Evolutionary conservation across 2,797 vertebrate species (phyloP), one percentile per base, ranked within the genome.

Genomic region (Megalops cyprinoides): DNA sequence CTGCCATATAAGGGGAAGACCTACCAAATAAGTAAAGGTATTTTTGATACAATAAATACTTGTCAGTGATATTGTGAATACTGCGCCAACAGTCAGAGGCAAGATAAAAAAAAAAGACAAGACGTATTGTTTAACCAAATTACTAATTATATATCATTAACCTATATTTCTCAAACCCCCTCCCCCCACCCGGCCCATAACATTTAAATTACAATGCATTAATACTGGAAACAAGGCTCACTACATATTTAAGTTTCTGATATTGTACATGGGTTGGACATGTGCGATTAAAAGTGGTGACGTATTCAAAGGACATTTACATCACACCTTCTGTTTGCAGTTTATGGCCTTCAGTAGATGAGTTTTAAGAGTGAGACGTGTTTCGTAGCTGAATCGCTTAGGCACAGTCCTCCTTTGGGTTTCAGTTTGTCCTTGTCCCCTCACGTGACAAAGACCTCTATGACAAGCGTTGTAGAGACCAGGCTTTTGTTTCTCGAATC

Each of bases 1-100:
- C 95, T 92, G 95, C 89, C 93, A 95, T 95, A 96, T 95, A 96
- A 95, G 93, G 91, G 88, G 93, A 90, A 93, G 93, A 91, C 92
- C 97, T 97, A 98, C 91, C 94, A 93, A 94, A 97, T 97, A 98
- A 96, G 97, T 96, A 97, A 96, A 95, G 91, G 96, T 97, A 96
- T 96, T 97, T 94, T 96, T 93, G 93, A 96, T 97, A 97, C 95
- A 99, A 99, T 99, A 99, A 99, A 99, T 99, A 99, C 96, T 96
- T 96, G 94, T 97, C 93, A 92, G 93, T 91, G 94, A 94, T 95
- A 94, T 91, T 82, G 77, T 77, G 84, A 94, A 95, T 95, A 95
- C 92, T 94, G 93, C 91, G 94, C 79, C 78, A 56, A 90, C 91
- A 91, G 90, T 79, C 91, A 91, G 79, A 94, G 94, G 93, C 92